Evolutionary conservation across 2,888 invertebrate species (phyloP), one percentile per base, ranked within the genome.

Genomic region (Lasioglossum lativentre): DNA sequence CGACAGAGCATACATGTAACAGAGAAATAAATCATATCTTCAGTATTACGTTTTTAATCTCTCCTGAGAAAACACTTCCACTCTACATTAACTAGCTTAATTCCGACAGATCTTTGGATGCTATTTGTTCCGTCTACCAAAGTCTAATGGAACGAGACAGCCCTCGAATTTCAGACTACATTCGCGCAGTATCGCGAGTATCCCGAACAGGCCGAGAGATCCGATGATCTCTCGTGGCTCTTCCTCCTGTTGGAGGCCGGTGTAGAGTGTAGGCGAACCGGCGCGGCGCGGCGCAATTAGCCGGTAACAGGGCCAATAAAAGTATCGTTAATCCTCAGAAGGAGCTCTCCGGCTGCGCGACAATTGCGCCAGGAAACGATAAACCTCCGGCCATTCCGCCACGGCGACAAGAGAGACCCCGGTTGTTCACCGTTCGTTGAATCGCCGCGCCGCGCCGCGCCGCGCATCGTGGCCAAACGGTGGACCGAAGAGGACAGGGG

Each of bases 241-340:
- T 86, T 85, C 78, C 81, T 73, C 66, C 66, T 76, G n/a, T 45
- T n/a, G 23, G 34, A 4, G 52, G 16, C 8, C 74, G 68, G 40
- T 27, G 84, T 73, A n/a, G 70, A 34, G n/a, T 34, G 84, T 89
- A 85, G 92, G 92, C 93, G 93, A 93, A 86, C 86, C 86, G 86
- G 86, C 90, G 91, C 86, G 86, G 86, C 90, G 91, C 86, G 86
- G 86, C 90, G 91, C 90, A 93, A 94, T 94, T 94, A 94, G 91
- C 87, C 88, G 78, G 88, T 89, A 91, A 91, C 88, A 91, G 89
- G 91, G 82, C 89, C 91, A 92, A 93, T 93, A 92, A 93, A 94
- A 93, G 89, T 91, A 92, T 93, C 94, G 92, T 93, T 94, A 92
- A 93, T 92, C 92, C 92, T 86, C 88, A 75, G 88, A 82, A 88